These are phyloP conservation scores for Ptychoptera albimana DNA, from an alignment of 2,888 invertebrate genomes.

Conservation along the genomic window DNA sequence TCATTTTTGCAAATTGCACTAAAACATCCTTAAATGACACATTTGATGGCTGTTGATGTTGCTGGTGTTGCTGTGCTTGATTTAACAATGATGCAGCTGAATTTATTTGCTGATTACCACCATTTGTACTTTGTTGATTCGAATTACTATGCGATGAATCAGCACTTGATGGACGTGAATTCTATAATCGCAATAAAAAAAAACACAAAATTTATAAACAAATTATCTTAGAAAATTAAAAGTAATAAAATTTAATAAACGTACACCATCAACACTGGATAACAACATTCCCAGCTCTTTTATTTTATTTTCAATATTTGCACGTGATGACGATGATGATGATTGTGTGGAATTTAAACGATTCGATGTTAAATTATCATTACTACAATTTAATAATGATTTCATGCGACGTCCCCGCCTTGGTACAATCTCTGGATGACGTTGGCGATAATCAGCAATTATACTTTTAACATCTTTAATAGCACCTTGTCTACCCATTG, in stretches of 20 bases:
- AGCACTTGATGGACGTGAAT: conserved; percentile 32
- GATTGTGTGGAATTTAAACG: background rate
- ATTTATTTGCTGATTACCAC: conserved; percentile 10
- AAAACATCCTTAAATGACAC: conserved; percentile 54
- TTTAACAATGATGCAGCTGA: conserved; percentile 11
- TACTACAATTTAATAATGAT: conserved; percentile 8
- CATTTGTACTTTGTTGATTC: conserved; percentile 24
- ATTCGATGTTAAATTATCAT: background rate
- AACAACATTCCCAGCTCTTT: conserved; percentile 8
- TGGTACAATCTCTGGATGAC: conserved; percentile 58
- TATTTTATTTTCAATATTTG: background rate
- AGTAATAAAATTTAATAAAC: background rate
- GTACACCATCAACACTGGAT: conserved; percentile 8
- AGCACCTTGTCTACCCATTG: conserved; percentile 48
- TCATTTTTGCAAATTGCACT: conserved; percentile 53
- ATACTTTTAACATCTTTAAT: conserved; percentile 71
- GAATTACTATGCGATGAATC: conserved; percentile 35
- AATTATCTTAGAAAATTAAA: background rate
- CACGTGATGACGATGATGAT: background rate
- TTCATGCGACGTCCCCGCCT: conserved; percentile 48
- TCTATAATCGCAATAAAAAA: conserved; percentile 9
- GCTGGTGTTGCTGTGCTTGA: too few relatives aligned
- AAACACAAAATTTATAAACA: background rate
- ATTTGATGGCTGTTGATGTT: conserved; percentile 18
- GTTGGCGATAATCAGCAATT: conserved; percentile 62